A percentile compares a stretch with the other conserved stretches of the same genome.
Conservation (phyloP, 2,797 vertebrate genomes). For the Ataeniobius toweri region DNA sequence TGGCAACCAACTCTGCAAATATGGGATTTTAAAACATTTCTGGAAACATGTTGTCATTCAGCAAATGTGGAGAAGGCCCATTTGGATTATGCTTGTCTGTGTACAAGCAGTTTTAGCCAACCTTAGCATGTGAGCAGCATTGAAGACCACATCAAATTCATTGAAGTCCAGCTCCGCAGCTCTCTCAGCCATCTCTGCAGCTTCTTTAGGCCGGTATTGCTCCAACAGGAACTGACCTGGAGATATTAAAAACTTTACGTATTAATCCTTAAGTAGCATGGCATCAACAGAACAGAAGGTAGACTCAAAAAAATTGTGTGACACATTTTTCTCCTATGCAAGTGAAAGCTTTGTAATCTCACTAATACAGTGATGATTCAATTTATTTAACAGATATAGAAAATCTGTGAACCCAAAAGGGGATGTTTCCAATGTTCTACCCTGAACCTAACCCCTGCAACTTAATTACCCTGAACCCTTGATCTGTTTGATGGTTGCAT, state of each 20-base stretch:
- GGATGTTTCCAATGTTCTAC: not conserved
- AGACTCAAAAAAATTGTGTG: not conserved
- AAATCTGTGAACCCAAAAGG: not conserved
- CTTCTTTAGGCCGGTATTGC: constrained; percentile 89
- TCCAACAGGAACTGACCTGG: constrained; percentile 96
- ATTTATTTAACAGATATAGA: no score
- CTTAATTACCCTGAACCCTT: not conserved
- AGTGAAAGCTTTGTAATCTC: no score
- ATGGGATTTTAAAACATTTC: constrained; percentile 10
- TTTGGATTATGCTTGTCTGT: not conserved
- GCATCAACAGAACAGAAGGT: not conserved
- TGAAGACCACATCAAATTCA: constrained; percentile 98
- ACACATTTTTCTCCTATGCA: no score
- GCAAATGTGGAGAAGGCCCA: not conserved
- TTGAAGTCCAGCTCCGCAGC: constrained; percentile 89
- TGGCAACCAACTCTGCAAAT: constrained; percentile 13
- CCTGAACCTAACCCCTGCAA: not conserved
- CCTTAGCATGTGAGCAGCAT: constrained; percentile 98
- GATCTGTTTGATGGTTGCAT: not conserved
- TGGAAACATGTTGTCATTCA: not conserved
- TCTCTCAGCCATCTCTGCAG: constrained; percentile 93
- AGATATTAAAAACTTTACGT: not conserved
- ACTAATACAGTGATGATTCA: no score
- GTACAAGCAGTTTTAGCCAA: constrained; percentile 51
- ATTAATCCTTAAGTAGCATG: not conserved